A percentile compares a stretch with the other conserved stretches of the same genome.
Conservation (phyloP, 1,140 invertebrate genomes). For the Phocides pigmalion region DNA sequence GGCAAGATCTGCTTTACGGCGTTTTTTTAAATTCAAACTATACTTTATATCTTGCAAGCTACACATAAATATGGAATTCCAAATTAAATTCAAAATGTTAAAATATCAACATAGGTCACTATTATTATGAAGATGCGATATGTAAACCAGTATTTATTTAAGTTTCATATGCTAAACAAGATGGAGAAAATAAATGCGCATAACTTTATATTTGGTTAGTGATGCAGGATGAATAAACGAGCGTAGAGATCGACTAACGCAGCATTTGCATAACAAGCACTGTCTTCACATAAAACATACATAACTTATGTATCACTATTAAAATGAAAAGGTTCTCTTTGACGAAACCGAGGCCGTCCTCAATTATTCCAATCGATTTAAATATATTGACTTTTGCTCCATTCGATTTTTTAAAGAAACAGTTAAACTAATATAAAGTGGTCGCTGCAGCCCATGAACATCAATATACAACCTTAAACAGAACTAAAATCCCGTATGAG, state of each 20-base stretch:
- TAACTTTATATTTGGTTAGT: slow-evolving; percentile 67
- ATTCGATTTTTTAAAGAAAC: too few species aligned
- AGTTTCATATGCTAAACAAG: slow-evolving; percentile 35
- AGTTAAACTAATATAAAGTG: too few species aligned
- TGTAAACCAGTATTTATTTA: slow-evolving; percentile 34
- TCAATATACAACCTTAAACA: too few species aligned
- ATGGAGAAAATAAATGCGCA: slow-evolving; percentile 69
- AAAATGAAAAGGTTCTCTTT: slow-evolving; percentile 1
- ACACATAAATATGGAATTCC: too few species aligned
- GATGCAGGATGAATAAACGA: slow-evolving; percentile 56
- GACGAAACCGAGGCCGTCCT: not conserved
- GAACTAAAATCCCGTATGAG: too few species aligned
- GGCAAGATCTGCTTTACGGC: too few species aligned
- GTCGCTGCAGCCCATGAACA: too few species aligned
- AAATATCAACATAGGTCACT: too few species aligned
- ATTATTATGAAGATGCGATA: too few species aligned
- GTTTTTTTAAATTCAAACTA: too few species aligned
- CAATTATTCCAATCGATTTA: slow-evolving; percentile 6
- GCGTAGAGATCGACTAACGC: slow-evolving; percentile 44
- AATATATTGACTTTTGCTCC: not conserved
- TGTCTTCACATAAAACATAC: slow-evolving; percentile 44
- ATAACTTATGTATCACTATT: slow-evolving; percentile 26
- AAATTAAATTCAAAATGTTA: too few species aligned
- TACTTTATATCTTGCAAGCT: too few species aligned
- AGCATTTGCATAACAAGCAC: slow-evolving; percentile 67